Percentiles rank a stretch among this genome's conserved stretches.
phyloP scores from a whole-genome alignment of 30 jellyfish, hydroid and myxozoan genomes.

The Aurelia aurita region DNA sequence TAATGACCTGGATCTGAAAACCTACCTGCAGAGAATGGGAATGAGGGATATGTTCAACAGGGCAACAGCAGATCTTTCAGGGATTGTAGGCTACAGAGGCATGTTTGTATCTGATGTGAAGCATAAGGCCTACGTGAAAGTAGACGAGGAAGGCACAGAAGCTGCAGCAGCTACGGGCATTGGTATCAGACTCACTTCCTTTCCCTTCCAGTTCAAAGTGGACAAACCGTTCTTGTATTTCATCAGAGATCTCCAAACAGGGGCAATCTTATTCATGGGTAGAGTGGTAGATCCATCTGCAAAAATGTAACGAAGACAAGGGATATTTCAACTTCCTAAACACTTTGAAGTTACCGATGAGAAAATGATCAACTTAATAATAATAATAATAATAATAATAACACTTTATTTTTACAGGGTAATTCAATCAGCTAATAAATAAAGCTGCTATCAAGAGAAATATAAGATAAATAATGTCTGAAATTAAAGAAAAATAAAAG shows the following conservation, averaged over 20 bases:
- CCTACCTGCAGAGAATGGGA: conserved; percentile 43
- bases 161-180: conserved; percentile 90
- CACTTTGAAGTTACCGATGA: too few species aligned
- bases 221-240: conserved; percentile 72
- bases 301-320: background rate
- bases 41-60: conserved; percentile 62
- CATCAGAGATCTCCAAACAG: conserved; percentile 52
- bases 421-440: too few species aligned
- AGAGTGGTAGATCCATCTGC: conserved; percentile 71
- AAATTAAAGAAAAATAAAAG: too few species aligned
- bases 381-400: too few species aligned
- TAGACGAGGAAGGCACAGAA: conserved; percentile 84
- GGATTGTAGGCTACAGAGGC: conserved; percentile 70
- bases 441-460: too few species aligned
- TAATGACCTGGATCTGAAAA: conserved; percentile 26
- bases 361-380: too few species aligned
- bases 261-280: conserved; percentile 76
- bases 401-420: too few species aligned
- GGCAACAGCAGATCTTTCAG: conserved; percentile 69
- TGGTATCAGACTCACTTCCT: conserved; percentile 15
- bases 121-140: conserved; percentile 75
- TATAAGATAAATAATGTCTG: too few species aligned
- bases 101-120: conserved; percentile 62
- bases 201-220: conserved; percentile 67
- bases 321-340: too few species aligned